phyloP scores from a whole-genome alignment of 2,113 vertebrate genomes.

The Austrofundulus limnaeus region DNA sequence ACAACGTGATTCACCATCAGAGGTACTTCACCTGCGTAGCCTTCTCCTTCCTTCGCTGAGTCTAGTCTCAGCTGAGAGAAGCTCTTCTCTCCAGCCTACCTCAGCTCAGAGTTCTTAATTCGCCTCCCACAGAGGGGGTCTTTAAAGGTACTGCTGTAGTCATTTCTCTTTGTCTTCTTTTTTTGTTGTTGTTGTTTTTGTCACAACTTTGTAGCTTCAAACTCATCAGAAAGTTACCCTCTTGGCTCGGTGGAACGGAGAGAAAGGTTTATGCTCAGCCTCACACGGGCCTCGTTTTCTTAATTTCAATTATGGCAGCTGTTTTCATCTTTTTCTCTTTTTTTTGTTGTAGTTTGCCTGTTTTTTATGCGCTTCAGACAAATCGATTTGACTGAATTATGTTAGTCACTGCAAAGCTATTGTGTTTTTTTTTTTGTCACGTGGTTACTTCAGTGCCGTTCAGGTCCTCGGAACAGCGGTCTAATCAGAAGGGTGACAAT shows the following conservation, averaged over 20 bases:
- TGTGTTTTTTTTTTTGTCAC: conserved; percentile 56
- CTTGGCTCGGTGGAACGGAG: conserved; percentile 48
- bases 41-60: conserved; percentile 60
- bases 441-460: conserved; percentile 50
- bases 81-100: conserved; percentile 78
- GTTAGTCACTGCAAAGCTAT: conserved; percentile 69
- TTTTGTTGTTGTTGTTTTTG: no score
- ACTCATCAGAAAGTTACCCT: conserved; percentile 42
- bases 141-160: conserved; percentile 77
- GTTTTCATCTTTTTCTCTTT: conserved; percentile 56
- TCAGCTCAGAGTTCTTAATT: conserved; percentile 79
- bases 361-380: conserved; percentile 56
- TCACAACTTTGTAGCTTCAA: conserved; percentile 62
- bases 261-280: conserved; percentile 52
- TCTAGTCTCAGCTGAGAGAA: conserved; percentile 62
- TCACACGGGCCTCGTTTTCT: conserved; percentile 70
- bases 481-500: conserved; percentile 19
- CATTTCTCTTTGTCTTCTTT: conserved; percentile 30
- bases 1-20: conserved; percentile 46
- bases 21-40: conserved; percentile 61
- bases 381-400: conserved; percentile 79
- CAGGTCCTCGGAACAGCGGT: no score
- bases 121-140: conserved; percentile 58
- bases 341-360: conserved; percentile 44
- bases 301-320: conserved; percentile 83